A percentile compares a stretch with the other conserved stretches of the same genome.
Evolutionary conservation across 1,140 invertebrate genomes (phyloP).

Genomic region (Sminthurides bifidus): DNA sequence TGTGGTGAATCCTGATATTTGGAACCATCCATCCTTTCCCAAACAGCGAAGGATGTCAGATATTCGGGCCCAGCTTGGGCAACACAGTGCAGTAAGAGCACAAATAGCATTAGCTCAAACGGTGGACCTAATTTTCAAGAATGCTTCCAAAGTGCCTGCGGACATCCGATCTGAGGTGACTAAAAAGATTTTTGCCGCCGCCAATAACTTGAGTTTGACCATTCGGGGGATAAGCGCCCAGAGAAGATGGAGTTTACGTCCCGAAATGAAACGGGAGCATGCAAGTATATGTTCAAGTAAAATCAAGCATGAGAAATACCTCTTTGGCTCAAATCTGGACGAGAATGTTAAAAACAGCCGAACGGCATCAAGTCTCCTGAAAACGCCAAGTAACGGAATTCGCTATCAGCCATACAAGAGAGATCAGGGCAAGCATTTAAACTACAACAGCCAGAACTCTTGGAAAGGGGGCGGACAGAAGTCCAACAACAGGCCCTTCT

Average conservation of each 20-base stretch:
- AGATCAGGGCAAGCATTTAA: too few species aligned
- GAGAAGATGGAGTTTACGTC: not conserved
- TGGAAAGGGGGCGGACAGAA: too few species aligned
- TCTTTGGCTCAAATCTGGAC: constrained; percentile 13
- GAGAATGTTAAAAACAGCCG: too few species aligned
- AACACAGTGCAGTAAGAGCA: not conserved
- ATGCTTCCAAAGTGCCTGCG: not conserved
- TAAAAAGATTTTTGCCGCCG: not conserved
- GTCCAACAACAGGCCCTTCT: too few species aligned
- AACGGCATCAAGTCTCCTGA: too few species aligned
- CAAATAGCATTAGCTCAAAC: not conserved
- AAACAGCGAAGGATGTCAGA: not conserved
- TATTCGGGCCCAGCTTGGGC: not conserved
- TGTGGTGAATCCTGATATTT: constrained; percentile 13
- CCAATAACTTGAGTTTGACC: not conserved
- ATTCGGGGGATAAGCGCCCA: not conserved
- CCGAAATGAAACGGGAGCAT: not conserved
- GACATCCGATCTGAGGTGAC: not conserved
- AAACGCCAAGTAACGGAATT: too few species aligned
- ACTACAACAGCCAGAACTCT: too few species aligned
- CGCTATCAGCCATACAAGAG: too few species aligned
- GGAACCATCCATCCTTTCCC: constrained; percentile 4
- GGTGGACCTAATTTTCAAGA: constrained; percentile 1
- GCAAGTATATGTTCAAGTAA: constrained; percentile 1
- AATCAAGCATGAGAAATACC: not conserved